Base-by-base conservation (phyloP, 2,888 invertebrate species). In the Coleophora flavipennella region DNA sequence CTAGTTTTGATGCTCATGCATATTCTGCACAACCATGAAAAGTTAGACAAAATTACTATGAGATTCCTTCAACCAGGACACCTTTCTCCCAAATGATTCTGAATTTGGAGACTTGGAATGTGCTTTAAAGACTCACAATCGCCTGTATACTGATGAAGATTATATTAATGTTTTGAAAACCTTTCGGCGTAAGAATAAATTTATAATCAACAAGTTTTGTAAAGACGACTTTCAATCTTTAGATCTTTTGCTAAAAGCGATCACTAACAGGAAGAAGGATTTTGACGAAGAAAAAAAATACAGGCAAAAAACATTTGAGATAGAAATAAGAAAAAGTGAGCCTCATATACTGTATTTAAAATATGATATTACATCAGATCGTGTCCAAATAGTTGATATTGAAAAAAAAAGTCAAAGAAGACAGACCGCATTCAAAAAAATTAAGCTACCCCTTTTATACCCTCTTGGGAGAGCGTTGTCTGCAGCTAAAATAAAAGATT, bases 61-160 rank as follows among this genome's bases (percentile, higher is more conserved):
- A 25, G 42, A 36, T 48, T 46, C 13, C 34, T 48, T 27, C 41
- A 41, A 12, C 40, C 48, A 6, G 45, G 48, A 2, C 45, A 48
- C 40, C 9, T 44, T 31, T 35, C 32, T 48, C 2, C 44, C 44
- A 10, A 46, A 49, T 33, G 43, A 49, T 27, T 37, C 43, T 3
- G 44, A 46, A 2, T 49, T 46, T 37, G 38, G 38, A 11, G 40
- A 43, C 25, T 29, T 46, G 8, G 41, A 46, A 41, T 41, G 40
- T 38, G 39, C 40, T 8, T 35, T 48, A 4, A 48, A 48, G 14
- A 28, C 36, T 6, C 36, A 42, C 8, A 25, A 9, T 3, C 27
- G 48, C 12, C 27, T 48, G 8, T 45, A 48, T 32, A 45, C 48
- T 2, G 25, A 26, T 7, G 37, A 39, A 26, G 48, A 44, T 36